Evolutionary conservation across 2,797 vertebrate genomes (phyloP).

Genomic region (Neoniphon sammara): DNA sequence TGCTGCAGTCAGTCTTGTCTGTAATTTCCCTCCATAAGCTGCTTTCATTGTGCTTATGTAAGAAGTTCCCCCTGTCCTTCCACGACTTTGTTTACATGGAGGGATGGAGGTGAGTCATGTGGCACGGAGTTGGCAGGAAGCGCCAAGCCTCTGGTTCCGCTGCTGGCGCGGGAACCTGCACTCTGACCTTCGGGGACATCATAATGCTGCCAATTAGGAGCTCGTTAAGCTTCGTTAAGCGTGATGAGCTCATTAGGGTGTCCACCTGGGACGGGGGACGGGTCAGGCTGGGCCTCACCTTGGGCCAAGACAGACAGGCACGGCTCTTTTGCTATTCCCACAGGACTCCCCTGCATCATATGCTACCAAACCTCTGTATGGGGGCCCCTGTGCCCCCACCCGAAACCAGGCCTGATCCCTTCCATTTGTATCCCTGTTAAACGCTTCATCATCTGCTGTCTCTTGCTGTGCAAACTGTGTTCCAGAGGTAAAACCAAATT

Average conservation of each 20-base stretch:
- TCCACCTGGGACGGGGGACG: conserved; percentile 57
- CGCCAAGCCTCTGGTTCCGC: conserved; percentile 18
- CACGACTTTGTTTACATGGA: conserved; percentile 56
- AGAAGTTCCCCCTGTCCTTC: conserved; percentile 58
- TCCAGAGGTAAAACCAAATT: conserved; percentile 57
- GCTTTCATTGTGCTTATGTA: conserved; percentile 30
- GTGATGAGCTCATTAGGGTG: conserved; percentile 71
- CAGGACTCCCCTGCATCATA: conserved; percentile 49
- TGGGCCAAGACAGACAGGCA: conserved; percentile 36
- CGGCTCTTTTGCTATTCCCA: conserved; percentile 27
- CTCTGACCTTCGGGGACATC: conserved; percentile 69
- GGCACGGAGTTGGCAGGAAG: conserved; percentile 58
- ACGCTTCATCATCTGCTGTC: conserved; percentile 61
- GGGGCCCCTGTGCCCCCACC: conserved; percentile 40
- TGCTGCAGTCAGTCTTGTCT: neutral
- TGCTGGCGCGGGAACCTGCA: conserved; percentile 51
- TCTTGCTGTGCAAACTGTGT: conserved; percentile 52
- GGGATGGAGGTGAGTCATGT: conserved; percentile 47
- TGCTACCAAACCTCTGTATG: conserved; percentile 33
- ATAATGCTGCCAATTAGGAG: conserved; percentile 71
- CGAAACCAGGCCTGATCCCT: conserved; percentile 33
- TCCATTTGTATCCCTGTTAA: conserved; percentile 60
- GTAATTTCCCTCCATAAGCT: neutral
- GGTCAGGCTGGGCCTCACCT: conserved; percentile 58
- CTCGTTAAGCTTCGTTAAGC: conserved; percentile 73